Percentiles rank a stretch among this genome's conserved stretches.
Conservation (phyloP, 2,888 invertebrate species). For the Lepidocyrtinus sp. region DNA sequence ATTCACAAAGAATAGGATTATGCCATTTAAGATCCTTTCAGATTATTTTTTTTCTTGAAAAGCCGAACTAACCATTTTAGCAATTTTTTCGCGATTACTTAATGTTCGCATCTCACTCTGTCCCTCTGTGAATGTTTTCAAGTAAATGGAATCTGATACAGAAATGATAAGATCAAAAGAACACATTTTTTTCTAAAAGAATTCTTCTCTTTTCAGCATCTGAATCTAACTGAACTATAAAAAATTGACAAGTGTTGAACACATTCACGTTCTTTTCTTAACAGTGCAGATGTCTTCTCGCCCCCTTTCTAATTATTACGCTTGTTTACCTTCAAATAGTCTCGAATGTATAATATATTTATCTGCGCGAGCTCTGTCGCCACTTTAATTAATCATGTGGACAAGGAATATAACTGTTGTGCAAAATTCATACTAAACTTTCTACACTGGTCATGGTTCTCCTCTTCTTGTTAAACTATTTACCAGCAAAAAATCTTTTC, state of each 20-base stretch:
- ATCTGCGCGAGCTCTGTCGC: constrained; percentile 40
- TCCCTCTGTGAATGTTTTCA: no score
- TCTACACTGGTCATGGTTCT: not conserved
- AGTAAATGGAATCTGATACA: constrained; percentile 2
- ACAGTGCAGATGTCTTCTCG: constrained; percentile 56
- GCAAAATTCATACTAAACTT: not conserved
- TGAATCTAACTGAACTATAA: not conserved
- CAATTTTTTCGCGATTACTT: no score
- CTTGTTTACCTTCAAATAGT: constrained; percentile 58
- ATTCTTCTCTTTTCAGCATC: not conserved
- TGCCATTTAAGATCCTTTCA: no score
- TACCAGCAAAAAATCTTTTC: not conserved
- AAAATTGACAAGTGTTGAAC: not conserved
- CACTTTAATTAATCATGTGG: constrained; percentile 61
- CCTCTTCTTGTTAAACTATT: constrained; percentile 2
- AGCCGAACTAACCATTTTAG: no score
- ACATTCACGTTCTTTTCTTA: not conserved
- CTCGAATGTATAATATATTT: constrained; percentile 52
- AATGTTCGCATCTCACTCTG: no score
- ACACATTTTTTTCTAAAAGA: no score
- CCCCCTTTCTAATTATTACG: constrained; percentile 57
- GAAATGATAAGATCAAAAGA: not conserved
- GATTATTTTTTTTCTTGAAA: no score
- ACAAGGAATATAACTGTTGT: constrained; percentile 18
- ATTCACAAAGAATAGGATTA: no score